Percentiles rank a stretch among this genome's conserved stretches.
Conservation (phyloP, 2,797 vertebrate species). For the Euthynnus affinis region DNA sequence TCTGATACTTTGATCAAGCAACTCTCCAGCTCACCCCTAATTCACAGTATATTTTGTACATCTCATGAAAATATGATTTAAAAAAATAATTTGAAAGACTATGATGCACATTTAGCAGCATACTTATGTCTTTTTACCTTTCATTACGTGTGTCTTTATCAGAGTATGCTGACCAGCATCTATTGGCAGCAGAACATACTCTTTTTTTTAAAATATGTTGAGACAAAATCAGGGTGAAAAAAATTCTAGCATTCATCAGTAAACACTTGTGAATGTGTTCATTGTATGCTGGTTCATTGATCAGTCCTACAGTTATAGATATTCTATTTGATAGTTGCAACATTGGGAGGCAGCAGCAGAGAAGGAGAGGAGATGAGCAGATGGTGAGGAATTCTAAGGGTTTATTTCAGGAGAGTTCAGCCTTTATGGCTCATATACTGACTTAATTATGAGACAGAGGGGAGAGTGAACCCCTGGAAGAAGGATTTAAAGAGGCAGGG, state of each 20-base stretch:
- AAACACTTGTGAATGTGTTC: background rate
- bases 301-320: constrained; percentile 3
- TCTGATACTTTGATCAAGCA: background rate
- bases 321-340: constrained; percentile 45
- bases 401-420: constrained; percentile 79
- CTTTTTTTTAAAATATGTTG: no score
- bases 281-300: constrained; percentile 1
- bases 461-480: constrained; percentile 65
- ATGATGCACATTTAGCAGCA: background rate
- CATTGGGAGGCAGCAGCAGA: constrained; percentile 39
- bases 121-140: background rate
- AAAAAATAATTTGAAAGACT: background rate
- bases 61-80: background rate
- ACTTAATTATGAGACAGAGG: constrained; percentile 83
- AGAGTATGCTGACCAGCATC: background rate
- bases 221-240: background rate
- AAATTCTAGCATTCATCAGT: background rate
- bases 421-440: constrained; percentile 84
- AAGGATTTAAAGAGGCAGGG: constrained; percentile 71
- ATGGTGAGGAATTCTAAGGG: constrained; percentile 77
- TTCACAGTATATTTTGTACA: background rate
- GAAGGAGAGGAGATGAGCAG: constrained; percentile 60
- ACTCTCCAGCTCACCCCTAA: no score
- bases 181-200: background rate
- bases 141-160: background rate